Percentiles rank a stretch among this genome's conserved stretches.
These are phyloP conservation scores for Sebastes hubbsi DNA, from an alignment of 2,797 vertebrate genomes.

Conservation along the genomic window DNA sequence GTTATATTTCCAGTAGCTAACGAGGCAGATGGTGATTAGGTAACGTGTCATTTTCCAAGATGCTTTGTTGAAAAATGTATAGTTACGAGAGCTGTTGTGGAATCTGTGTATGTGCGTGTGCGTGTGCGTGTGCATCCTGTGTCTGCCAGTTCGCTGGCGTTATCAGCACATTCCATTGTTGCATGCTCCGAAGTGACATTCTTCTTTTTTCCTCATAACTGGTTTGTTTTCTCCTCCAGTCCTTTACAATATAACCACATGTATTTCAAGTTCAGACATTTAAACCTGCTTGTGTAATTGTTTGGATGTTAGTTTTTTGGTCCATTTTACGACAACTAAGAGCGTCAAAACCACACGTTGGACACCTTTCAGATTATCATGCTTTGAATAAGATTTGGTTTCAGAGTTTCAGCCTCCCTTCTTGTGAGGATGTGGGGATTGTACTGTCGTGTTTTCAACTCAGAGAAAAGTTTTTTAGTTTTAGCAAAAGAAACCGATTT, in stretches of 20 bases:
- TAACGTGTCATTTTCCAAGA: not conserved
- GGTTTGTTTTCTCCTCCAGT: conserved; percentile 32
- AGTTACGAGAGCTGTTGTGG: not conserved
- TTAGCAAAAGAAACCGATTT: conserved; percentile 32
- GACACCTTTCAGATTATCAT: not conserved
- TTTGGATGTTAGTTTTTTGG: not conserved
- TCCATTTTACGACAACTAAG: not conserved
- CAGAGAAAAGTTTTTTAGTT: conserved; percentile 30
- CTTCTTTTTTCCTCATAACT: conserved; percentile 21
- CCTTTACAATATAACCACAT: conserved; percentile 3
- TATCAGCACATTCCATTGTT: conserved; percentile 67
- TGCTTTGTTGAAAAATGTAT: conserved; percentile 1
- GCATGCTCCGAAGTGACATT: conserved; percentile 44
- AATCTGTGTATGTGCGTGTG: not conserved
- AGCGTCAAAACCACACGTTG: not conserved
- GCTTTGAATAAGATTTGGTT: not conserved
- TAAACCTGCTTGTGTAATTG: conserved; percentile 6
- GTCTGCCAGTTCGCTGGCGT: conserved; percentile 41
- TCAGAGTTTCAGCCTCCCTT: not conserved
- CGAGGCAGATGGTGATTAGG: conserved; percentile 10
- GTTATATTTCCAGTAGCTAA: not conserved
- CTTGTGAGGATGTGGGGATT: not conserved
- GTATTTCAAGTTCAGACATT: not conserved
- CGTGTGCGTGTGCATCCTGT: conserved; percentile 35
- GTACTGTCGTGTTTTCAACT: conserved; percentile 11